These are phyloP conservation scores for Rhinolophus sinicus DNA, from an alignment of 2,113 vertebrate genomes.

Conservation along the genomic window DNA sequence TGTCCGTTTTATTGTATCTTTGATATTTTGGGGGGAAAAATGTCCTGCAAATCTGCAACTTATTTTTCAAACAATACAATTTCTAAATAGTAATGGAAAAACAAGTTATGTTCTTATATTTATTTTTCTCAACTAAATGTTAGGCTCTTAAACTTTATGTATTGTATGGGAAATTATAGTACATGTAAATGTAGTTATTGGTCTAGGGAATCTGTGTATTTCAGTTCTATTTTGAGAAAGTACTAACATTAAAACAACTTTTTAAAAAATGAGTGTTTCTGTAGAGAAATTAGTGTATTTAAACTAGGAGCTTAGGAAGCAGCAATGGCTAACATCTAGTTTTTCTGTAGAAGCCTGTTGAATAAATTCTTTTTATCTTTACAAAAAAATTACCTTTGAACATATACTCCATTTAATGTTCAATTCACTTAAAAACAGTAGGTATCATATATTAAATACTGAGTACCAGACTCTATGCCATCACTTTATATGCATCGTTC, in stretches of 20 bases:
- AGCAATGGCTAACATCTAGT: conserved; percentile 64
- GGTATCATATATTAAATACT: background rate
- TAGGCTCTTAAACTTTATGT: background rate
- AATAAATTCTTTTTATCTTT: conserved; percentile 48
- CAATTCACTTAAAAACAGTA: background rate
- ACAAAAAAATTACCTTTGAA: background rate
- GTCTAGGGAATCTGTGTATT: background rate
- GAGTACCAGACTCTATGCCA: background rate
- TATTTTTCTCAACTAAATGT: conserved; percentile 21
- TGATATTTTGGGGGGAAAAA: background rate
- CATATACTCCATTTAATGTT: background rate
- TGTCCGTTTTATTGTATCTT: background rate
- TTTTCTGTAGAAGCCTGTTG: conserved; percentile 52
- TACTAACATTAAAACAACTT: background rate
- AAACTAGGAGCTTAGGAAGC: background rate
- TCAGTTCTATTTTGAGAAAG: conserved; percentile 14
- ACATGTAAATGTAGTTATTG: background rate
- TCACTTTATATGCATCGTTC: background rate
- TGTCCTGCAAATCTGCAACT: background rate
- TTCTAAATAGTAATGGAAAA: background rate
- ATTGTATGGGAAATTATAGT: background rate
- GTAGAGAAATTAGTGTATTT: background rate
- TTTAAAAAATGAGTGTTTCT: background rate
- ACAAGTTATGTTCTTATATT: background rate
- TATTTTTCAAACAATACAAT: background rate